A percentile compares a stretch with the other conserved stretches of the same genome.
These are phyloP conservation scores for Hemithea aestivaria DNA, from an alignment of 2,888 invertebrate genomes.

Conservation along the genomic window DNA sequence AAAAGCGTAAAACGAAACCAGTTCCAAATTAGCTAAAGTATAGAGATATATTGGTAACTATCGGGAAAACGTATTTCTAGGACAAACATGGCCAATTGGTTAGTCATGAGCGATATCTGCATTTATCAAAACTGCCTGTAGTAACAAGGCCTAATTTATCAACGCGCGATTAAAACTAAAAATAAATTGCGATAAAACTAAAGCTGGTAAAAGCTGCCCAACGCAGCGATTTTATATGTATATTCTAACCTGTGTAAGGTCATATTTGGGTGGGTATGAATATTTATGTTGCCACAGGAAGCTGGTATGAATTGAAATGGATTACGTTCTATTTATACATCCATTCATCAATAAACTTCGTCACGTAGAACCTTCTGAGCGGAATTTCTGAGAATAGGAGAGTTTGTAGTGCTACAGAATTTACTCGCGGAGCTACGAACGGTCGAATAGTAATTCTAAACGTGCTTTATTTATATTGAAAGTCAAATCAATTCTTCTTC, in stretches of 20 bases:
- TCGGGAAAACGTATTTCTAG: no score
- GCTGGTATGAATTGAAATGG: slow-evolving; percentile 13
- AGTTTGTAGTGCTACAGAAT: slow-evolving; percentile 6
- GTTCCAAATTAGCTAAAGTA: no score
- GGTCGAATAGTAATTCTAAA: background rate
- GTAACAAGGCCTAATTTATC: slow-evolving; percentile 11
- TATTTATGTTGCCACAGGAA: slow-evolving; percentile 11
- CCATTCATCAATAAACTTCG: slow-evolving; percentile 11
- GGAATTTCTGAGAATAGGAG: background rate
- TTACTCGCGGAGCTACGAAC: background rate
- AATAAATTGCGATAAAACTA: slow-evolving; percentile 2
- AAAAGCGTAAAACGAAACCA: no score
- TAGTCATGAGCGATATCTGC: no score
- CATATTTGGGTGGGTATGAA: slow-evolving; percentile 9
- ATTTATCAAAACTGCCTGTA: slow-evolving; percentile 7
- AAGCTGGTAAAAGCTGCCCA: background rate
- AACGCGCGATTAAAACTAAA: slow-evolving; percentile 6
- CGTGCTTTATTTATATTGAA: no score
- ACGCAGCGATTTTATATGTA: no score
- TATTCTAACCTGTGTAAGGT: slow-evolving; percentile 1
- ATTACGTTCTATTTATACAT: slow-evolving; percentile 13
- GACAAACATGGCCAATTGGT: no score
- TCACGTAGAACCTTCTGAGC: slow-evolving; percentile 2
- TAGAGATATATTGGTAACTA: no score
- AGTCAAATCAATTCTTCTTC: no score